Base-by-base conservation (phyloP, 2,888 invertebrate genomes). In the Idaea biselata region DNA sequence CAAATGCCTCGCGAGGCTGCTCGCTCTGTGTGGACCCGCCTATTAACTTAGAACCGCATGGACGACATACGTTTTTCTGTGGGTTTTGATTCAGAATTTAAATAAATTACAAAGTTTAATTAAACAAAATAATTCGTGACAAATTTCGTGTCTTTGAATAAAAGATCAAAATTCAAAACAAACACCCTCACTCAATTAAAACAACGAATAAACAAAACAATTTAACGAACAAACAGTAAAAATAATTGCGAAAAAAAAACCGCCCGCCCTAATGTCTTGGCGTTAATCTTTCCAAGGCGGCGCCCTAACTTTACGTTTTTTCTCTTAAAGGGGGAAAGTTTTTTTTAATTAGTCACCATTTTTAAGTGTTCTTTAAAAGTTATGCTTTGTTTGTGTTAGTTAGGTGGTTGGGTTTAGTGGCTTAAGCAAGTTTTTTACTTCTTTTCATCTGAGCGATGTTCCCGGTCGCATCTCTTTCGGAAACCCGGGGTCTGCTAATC, bases 301-400 rank as follows among this genome's bases (percentile, higher is more conserved):
- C 44, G 44, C 56, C 56, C 56, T 56, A 56, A 56, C 56, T 56
- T 18, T 18, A 18, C 33, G 62, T 56, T 18, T 55, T 72, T 71
- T 69, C 71, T 68, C 65, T 57, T 62, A 65, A 61, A 66, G 74
- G 77, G 84, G 82, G 77, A 25, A 25, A 5, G 67, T 72, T 77
- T 84, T 87, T 89, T 89, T 90, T 89, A 90, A 89, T 90, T 89
- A 89, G 82, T 84, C 82, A 79, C 79, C 79, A 72, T 82, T 84
- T 85, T 86, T 82, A 81, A 83, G 82, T 76, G 79, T 73, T 68
- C 70, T 81, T 76, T 75, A 78, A 79, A 76, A 78, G 63, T 73
- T 7, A 58, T 75, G 86, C 76, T 65, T 60, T 73, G 79, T 84
- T 89, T 73, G 57, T 17, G 70, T 55, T 14, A 53, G 54, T 55